A percentile compares a stretch with the other conserved stretches of the same genome.
These are phyloP conservation scores for Drosophila gaucha DNA, from an alignment of 2,888 invertebrate genomes.

Conservation along the genomic window DNA sequence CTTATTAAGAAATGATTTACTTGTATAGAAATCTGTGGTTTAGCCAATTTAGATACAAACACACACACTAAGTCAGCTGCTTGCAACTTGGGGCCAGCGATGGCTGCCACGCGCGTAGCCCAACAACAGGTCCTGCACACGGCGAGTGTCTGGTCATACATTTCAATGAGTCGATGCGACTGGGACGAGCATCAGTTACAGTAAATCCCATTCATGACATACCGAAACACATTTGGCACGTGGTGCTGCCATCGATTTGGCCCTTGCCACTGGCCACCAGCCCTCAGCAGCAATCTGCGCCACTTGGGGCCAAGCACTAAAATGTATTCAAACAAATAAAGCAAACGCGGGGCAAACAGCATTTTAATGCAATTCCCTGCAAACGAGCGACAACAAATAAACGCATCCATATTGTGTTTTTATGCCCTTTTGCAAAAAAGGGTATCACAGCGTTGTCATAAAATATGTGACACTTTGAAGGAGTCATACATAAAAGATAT, in stretches of 20 bases:
- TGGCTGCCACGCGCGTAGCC: neutral
- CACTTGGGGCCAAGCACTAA: slow-evolving; percentile 31
- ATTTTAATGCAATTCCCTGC: slow-evolving; percentile 60
- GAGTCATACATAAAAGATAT: neutral
- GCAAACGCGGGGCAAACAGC: slow-evolving; percentile 29
- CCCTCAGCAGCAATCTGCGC: slow-evolving; percentile 11
- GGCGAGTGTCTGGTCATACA: slow-evolving; percentile 9
- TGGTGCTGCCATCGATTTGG: slow-evolving; percentile 33
- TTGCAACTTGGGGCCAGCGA: too few relatives aligned
- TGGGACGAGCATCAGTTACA: slow-evolving; percentile 10
- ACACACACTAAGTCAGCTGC: neutral
- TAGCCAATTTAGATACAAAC: neutral
- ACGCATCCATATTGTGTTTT: slow-evolving; percentile 46
- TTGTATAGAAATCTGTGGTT: neutral
- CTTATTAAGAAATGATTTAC: slow-evolving; percentile 5
- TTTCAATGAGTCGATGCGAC: slow-evolving; percentile 27
- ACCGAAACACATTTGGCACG: slow-evolving; percentile 43
- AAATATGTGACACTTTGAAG: neutral
- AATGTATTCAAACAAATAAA: slow-evolving; percentile 42
- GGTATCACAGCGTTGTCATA: neutral
- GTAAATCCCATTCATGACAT: slow-evolving; percentile 44
- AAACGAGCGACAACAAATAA: slow-evolving; percentile 39
- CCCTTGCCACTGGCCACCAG: slow-evolving; percentile 10
- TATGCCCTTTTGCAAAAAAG: neutral
- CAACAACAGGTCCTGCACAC: slow-evolving; percentile 4